Base-by-base conservation (phyloP, 2,888 invertebrate species). In the Auanema freiburgensis region DNA sequence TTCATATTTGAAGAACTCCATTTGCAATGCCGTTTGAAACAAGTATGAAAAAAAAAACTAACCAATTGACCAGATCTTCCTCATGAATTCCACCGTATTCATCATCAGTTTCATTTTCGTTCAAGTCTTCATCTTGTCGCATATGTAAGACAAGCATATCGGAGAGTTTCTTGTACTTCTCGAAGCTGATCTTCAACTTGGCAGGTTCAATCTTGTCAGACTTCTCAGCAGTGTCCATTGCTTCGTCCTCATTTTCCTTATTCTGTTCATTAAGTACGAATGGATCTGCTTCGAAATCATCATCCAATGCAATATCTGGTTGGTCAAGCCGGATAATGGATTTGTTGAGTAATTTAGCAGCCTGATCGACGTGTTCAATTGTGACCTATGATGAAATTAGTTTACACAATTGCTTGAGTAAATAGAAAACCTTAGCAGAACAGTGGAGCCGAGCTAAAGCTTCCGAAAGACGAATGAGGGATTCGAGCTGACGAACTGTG, bases 371-470 rank as follows among this genome's bases (percentile, higher is more conserved):
- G 84, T 98, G 97, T 44, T 89, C 89, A 0, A 89, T 87, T 4
- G 89, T 89, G 14, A 96, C 88, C 87, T 88, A 74, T n/a, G 51
- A 69, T 59, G 57, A 57, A 49, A 55, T n/a, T 46, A 43, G 12
- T 43, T 43, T 43, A 43, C 11, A 43, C 43, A 43, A 12, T n/a
- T n/a, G 43, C 43, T 43, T 11, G n/a, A 52, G n/a, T 4, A 16
- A 8, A 18, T 6, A 4, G 11, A n/a, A n/a, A 18, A 88, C 95
- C 84, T 91, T 90, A 58, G 93, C 92, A 74, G 90, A 90, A 85
- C 96, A 97, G 85, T 96, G 92, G 88, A 99, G 89, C 85, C 94
- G 90, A 57, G 98, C 96, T 89, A 95, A 90, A 25, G 91, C 95
- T 87, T 99, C 98, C 0, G 96, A 91, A 24, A 99, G 88, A 12